Percentiles rank a stretch among this genome's conserved stretches.
Evolutionary conservation across 2,888 invertebrate genomes (phyloP).

Genomic region (Rotaria magnacalcarata): DNA sequence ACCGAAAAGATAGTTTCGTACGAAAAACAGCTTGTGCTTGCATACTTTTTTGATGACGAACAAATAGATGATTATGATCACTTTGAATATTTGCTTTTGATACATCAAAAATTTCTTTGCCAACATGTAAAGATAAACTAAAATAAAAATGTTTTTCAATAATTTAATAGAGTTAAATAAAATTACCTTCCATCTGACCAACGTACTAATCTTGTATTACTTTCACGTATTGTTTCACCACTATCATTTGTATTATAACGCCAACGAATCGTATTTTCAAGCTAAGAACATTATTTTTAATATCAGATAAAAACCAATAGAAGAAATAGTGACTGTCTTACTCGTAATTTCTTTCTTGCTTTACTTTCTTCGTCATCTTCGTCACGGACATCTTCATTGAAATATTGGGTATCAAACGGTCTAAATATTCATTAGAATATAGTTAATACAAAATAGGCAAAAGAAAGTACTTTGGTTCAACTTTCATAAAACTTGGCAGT

Average conservation of each 20-base stretch:
- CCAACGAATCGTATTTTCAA: constrained; percentile 97
- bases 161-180: constrained; percentile 49
- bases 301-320: no score
- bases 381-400: constrained; percentile 97
- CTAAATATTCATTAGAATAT: constrained; percentile 57
- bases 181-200: constrained; percentile 82
- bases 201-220: constrained; percentile 85
- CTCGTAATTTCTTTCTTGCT: constrained; percentile 66
- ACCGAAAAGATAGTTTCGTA: constrained; percentile 83
- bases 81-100: constrained; percentile 80
- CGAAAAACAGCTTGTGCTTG: constrained; percentile 95
- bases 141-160: constrained; percentile 47
- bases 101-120: constrained; percentile 94
- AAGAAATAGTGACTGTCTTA: constrained; percentile 46
- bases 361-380: constrained; percentile 94
- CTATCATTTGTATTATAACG: constrained; percentile 70
- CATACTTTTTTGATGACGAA: constrained; percentile 91
- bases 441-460: constrained; percentile 47
- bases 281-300: constrained; percentile 60
- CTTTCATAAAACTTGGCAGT: constrained; percentile 92
- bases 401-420: constrained; percentile 86
- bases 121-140: constrained; percentile 89
- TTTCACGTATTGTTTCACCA: constrained; percentile 73
- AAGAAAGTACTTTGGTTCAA: constrained; percentile 71
- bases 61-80: constrained; percentile 93